Evolutionary conservation across 2,888 invertebrate species (phyloP).

Genomic region (Pardosa pseudoannulata): DNA sequence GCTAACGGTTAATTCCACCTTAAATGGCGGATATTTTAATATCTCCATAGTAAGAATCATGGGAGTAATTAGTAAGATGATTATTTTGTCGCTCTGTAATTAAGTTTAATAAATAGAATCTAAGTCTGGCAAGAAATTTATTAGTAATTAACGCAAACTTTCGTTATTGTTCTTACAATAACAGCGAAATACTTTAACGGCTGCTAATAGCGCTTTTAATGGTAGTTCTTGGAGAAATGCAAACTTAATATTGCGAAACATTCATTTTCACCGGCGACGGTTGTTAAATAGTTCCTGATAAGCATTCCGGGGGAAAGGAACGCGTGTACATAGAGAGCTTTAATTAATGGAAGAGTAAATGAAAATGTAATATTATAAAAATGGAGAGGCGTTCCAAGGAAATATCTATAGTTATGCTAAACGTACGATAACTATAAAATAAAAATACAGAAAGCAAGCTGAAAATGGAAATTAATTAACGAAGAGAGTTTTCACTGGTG

Average conservation of each 20-base stretch:
- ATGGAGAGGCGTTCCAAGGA: no score
- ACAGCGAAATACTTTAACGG: background rate
- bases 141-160: background rate
- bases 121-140: background rate
- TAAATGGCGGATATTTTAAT: background rate
- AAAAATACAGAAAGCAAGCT: no score
- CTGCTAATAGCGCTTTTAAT: conserved; percentile 2
- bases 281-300: background rate
- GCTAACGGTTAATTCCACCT: background rate
- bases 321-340: no score
- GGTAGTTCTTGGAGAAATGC: background rate
- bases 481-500: no score
- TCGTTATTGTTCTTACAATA: background rate
- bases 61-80: background rate
- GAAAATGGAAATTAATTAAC: no score
- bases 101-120: background rate
- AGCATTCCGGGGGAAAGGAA: background rate
- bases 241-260: background rate
- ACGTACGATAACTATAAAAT: no score
- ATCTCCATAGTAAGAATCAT: background rate
- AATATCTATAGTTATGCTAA: no score
- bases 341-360: no score
- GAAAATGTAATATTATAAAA: no score
- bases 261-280: background rate
- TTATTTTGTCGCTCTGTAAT: background rate